Evolutionary conservation across 2,888 invertebrate species (phyloP).

Genomic region (Azorinus chamasolen): DNA sequence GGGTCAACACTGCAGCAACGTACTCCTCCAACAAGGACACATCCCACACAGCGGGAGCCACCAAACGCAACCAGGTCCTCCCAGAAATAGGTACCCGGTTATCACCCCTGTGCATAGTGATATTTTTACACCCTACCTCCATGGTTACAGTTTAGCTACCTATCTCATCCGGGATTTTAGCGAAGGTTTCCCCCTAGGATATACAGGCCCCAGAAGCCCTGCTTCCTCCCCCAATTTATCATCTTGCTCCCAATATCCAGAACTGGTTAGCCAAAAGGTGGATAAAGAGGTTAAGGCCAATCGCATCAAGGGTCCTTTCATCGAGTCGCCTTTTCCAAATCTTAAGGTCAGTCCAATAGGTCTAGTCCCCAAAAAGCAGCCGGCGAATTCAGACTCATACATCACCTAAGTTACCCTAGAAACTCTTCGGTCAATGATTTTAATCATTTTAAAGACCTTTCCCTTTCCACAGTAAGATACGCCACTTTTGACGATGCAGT

Average conservation of each 20-base stretch:
- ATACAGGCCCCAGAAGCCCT: constrained; percentile 3
- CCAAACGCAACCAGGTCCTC: neutral
- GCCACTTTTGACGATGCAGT: no score
- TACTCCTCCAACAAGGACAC: constrained; percentile 2
- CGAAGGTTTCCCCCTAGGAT: constrained; percentile 7
- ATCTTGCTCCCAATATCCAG: no score
- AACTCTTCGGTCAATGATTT: constrained; percentile 38
- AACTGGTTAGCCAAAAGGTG: constrained; percentile 1
- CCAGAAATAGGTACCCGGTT: neutral
- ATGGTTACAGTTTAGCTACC: no score
- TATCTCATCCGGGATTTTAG: constrained; percentile 4
- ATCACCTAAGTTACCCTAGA: no score
- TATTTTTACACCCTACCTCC: neutral
- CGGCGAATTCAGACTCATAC: constrained; percentile 45
- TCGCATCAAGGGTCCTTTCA: no score
- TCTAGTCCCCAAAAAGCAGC: no score
- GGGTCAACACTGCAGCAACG: neutral
- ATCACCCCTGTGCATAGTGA: neutral
- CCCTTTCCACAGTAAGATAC: no score
- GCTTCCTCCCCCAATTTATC: neutral
- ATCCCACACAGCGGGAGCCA: neutral
- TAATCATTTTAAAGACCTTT: constrained; percentile 27
- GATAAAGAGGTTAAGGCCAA: no score
- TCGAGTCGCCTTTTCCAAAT: no score
- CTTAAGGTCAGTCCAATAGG: no score